These are phyloP conservation scores for Struthio camelus DNA, from an alignment of 2,113 vertebrate species.

Conservation along the genomic window DNA sequence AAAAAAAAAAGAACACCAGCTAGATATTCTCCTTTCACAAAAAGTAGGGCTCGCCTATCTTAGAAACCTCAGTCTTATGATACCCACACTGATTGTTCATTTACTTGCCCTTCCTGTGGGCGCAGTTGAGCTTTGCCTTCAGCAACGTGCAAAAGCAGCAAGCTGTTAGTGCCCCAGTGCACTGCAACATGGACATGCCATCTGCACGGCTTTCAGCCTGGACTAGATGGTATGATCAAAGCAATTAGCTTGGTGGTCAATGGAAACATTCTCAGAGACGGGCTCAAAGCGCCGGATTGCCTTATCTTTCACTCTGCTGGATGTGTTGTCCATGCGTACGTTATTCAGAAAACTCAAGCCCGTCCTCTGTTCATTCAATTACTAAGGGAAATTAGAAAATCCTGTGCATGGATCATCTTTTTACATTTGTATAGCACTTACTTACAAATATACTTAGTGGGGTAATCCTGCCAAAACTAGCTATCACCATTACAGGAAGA, in stretches of 20 bases:
- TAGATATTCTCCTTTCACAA: neutral
- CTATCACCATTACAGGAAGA: neutral
- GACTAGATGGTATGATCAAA: neutral
- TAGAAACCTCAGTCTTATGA: neutral
- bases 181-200: neutral
- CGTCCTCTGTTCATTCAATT: neutral
- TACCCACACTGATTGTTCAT: neutral
- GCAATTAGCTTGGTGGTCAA: neutral
- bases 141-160: neutral
- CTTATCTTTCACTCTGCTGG: neutral
- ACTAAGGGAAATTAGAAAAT: neutral
- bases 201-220: neutral
- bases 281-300: neutral
- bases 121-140: neutral
- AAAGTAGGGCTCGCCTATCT: neutral
- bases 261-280: neutral
- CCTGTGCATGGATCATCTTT: neutral
- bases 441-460: neutral
- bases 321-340: neutral
- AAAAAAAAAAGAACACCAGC: rapidly evolving
- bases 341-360: neutral
- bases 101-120: neutral
- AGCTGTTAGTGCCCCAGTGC: neutral
- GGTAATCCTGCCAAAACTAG: neutral
- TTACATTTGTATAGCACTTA: neutral